phyloP scores from a whole-genome alignment of 1,140 invertebrate species.

The Pseudomyrmex concolor region DNA sequence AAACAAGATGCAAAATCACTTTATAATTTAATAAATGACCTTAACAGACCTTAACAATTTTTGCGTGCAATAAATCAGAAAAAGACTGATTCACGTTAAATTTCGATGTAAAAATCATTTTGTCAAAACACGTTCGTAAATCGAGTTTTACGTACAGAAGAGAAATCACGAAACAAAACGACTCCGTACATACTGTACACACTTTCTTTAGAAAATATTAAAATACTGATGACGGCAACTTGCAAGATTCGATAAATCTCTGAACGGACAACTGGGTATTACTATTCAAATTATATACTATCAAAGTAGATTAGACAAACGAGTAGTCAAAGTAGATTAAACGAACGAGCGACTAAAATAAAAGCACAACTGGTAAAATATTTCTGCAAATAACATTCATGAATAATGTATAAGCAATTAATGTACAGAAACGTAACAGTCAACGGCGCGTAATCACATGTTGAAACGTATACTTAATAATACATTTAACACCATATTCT shows the following conservation, averaged over 20 bases:
- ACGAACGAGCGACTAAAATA: slow-evolving; percentile 36
- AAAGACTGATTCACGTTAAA: no score
- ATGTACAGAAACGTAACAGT: neutral
- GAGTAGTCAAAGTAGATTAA: slow-evolving; percentile 35
- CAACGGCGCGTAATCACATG: slow-evolving; percentile 8
- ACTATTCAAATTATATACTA: slow-evolving; percentile 56
- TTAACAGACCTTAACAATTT: no score
- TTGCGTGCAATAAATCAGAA: no score
- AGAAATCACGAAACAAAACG: neutral
- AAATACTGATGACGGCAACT: neutral
- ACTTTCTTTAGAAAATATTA: neutral
- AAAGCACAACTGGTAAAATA: slow-evolving; percentile 35
- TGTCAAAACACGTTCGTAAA: no score
- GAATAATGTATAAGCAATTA: slow-evolving; percentile 59
- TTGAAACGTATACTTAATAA: neutral
- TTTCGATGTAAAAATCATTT: no score
- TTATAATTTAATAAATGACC: no score
- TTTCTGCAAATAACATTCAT: slow-evolving; percentile 41
- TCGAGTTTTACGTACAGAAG: neutral
- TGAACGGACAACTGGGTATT: neutral
- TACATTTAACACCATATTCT: neutral
- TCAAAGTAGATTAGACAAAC: slow-evolving; percentile 28
- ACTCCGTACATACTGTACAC: neutral
- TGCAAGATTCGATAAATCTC: neutral
- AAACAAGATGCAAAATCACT: no score